Evolutionary conservation across 2,113 vertebrate species (phyloP).

Genomic region (Atrichornis clamosus): DNA sequence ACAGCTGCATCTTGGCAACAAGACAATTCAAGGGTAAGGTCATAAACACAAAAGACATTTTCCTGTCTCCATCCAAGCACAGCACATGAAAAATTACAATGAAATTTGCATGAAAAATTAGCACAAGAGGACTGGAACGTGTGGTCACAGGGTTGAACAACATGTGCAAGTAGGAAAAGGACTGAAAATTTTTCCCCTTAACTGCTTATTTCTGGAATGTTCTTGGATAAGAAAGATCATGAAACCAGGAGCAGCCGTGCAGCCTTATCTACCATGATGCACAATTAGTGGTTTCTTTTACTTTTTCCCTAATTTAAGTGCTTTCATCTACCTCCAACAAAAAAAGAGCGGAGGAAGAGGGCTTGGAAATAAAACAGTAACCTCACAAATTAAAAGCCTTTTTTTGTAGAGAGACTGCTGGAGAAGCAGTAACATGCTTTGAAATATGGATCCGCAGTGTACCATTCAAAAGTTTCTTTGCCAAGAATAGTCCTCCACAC

Average conservation of each 20-base stretch:
- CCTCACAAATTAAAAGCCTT: neutral
- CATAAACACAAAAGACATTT: neutral
- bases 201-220: neutral
- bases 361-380: neutral
- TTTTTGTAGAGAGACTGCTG: neutral
- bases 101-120: neutral
- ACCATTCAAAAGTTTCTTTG: neutral
- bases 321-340: neutral
- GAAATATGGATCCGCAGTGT: neutral
- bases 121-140: neutral
- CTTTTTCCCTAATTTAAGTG: neutral
- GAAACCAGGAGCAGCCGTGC: neutral
- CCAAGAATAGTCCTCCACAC: neutral
- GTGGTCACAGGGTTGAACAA: neutral
- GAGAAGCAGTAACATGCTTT: neutral
- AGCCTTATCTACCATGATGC: neutral
- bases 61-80: fast-evolving
- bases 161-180: neutral
- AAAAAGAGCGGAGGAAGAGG: neutral
- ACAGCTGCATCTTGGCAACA: neutral
- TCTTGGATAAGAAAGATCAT: neutral
- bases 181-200: neutral
- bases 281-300: neutral
- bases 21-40: neutral
- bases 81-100: neutral